Conservation (phyloP, 2,888 invertebrate genomes). For the Tetranychus piercei region DNA sequence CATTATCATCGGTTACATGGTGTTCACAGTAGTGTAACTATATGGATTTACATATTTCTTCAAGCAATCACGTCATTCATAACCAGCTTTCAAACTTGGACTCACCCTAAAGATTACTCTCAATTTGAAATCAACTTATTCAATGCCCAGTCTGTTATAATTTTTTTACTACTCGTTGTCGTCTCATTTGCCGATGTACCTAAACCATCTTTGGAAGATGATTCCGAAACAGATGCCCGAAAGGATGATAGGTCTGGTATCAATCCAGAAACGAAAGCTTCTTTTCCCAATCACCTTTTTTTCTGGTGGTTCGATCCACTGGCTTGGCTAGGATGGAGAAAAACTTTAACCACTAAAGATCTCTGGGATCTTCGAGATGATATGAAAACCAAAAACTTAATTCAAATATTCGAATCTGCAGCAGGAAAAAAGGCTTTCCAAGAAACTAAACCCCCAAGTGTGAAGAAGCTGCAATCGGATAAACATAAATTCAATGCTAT, state of each 20-base stretch:
- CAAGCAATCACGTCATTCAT: background rate
- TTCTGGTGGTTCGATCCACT: slow-evolving; percentile 33
- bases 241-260: background rate
- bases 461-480: background rate
- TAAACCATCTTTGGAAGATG: background rate
- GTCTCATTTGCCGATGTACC: background rate
- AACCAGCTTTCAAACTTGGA: background rate
- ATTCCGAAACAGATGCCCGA: background rate
- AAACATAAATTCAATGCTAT: slow-evolving; percentile 6
- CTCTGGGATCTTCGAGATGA: slow-evolving; percentile 30
- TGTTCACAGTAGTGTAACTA: background rate
- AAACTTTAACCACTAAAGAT: slow-evolving; percentile 30
- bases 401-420: slow-evolving; percentile 16
- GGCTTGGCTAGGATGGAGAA: slow-evolving; percentile 30
- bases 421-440: background rate
- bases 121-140: background rate
- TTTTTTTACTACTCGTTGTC: background rate
- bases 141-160: background rate
- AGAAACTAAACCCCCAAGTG: background rate
- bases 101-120: background rate
- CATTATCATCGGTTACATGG: background rate
- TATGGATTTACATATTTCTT: background rate
- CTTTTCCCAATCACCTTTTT: slow-evolving; percentile 32
- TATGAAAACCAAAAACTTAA: slow-evolving; percentile 18
- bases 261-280: slow-evolving; percentile 31